Base-by-base conservation (phyloP, 2,888 invertebrate genomes). In the Andrena praecox region DNA sequence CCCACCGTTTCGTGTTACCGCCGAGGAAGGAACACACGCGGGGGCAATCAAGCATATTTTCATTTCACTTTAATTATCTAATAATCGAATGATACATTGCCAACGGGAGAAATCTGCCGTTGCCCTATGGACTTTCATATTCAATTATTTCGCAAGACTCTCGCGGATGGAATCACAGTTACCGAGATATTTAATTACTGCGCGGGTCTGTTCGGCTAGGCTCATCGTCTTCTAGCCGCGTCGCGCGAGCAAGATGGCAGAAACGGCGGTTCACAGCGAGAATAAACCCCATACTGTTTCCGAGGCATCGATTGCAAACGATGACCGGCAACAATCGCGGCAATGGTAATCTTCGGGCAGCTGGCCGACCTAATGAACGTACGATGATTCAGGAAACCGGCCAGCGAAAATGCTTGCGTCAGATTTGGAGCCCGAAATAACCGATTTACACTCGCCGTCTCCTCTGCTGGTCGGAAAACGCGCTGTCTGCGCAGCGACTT, bases 271-370 rank as follows among this genome's bases (percentile, higher is more conserved):
- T 27, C 71, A 68, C 78, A 52, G 48, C 64, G 66, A 60, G 80
- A 77, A 82, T 77, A 77, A 87, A 75, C 85, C 87, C 80, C 86
- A 83, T 89, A 86, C 87, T 83, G 87, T 87, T 87, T 73, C 56
- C 75, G 67, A 63, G 76, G 85, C 87, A 87, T 87, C 88, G 88
- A 88, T 88, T 89, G 89, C 89, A 87, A 87, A 85, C 82, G 89
- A 88, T 88, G 88, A 88, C 89, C 87, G 76, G 89, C 88, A 89
- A 88, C 80, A 89, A 88, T 89, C 81, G 79, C 81, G 80, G 89
- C 84, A 86, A 85, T 89, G 80, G 85, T 86, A 87, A 88, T 88
- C 87, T 77, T 67, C 35, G 72, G 79, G 87, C 89, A 87, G 88
- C 85, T 89, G 89, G 84, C 59, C 83, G 64, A 82, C 76, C 82